Evolutionary conservation across 2,113 vertebrate species (phyloP), one percentile per base, ranked within the genome.

Genomic region (Isurus oxyrinchus): DNA sequence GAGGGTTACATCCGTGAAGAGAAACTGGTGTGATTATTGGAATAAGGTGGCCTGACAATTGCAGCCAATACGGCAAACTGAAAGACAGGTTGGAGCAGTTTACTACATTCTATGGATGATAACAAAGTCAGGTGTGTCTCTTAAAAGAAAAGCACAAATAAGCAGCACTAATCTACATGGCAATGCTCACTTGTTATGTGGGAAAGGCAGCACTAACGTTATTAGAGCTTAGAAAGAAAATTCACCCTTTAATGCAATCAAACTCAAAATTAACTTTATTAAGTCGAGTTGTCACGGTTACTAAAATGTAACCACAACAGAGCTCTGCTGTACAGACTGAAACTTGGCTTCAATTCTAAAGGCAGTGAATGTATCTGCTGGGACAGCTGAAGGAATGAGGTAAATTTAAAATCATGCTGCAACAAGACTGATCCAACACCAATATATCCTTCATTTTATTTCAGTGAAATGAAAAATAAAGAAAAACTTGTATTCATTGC

Each of bases 201-300:
- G 27, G 23, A 57, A 90, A 57, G 44, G 49, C 87, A 53, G 25
- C 49, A 55, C 49, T 27, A 13, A 57, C 21, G 57, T 57, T 90
- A 90, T 90, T 57, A 90, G 25, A 31, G 10, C 31, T 90, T 90
- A 23, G 87, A 90, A 55, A 90, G 25, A 27, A 90, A 57, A 31
- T 57, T 31, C 53, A 90, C 87, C 87, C 53, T 90, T 90, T 90
- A 90, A 90, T 90, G 27, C 87, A 90, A 90, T 90, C 87, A 90
- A 55, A 90, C 49, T 90, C 7, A 10, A 31, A 5, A 55, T 53
- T 55, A 90, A 57, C 87, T 53, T 90, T 27, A 90, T 90, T 90
- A 90, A 90, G 53, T 57, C 49, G 5, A 90, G 87, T 90, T 55
- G 87, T 90, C 49, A 49, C 53, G 87, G 87, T 90, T 90, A 90